phyloP scores from a whole-genome alignment of 2,797 vertebrate genomes.

The Oreonectes daqikongensis region DNA sequence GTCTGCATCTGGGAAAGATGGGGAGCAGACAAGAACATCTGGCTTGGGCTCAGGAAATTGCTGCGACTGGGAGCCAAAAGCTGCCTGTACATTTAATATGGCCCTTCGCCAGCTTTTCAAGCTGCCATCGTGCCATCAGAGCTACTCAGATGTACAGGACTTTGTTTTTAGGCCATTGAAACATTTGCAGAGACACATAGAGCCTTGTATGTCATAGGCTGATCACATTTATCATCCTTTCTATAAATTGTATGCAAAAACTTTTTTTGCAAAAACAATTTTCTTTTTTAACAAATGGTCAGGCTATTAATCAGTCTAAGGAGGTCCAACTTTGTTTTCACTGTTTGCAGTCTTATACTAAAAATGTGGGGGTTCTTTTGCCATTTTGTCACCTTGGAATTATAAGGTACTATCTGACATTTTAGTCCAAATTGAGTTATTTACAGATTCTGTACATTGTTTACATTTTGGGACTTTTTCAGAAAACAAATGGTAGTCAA shows the following conservation, averaged over 20 bases:
- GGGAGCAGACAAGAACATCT: constrained; percentile 59
- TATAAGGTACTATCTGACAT: too few relatives aligned
- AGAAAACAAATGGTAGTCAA: too few relatives aligned
- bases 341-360: too few relatives aligned
- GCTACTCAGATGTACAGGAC: constrained; percentile 36
- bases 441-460: too few relatives aligned
- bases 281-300: neutral
- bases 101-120: constrained; percentile 50
- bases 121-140: constrained; percentile 45
- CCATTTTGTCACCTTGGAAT: too few relatives aligned
- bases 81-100: constrained; percentile 53
- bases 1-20: constrained; percentile 51
- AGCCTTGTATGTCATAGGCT: neutral
- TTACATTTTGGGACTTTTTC: too few relatives aligned
- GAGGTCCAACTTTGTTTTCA: neutral
- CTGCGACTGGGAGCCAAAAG: constrained; percentile 45
- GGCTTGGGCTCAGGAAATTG: constrained; percentile 56
- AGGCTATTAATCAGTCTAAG: neutral
- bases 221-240: neutral
- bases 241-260: neutral
- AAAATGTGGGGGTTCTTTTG: too few relatives aligned
- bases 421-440: too few relatives aligned
- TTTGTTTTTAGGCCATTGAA: constrained; percentile 42
- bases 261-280: neutral
- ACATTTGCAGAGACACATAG: constrained; percentile 38